phyloP scores from a whole-genome alignment of 2,797 vertebrate species.

The Phataginus tetradactyla region DNA sequence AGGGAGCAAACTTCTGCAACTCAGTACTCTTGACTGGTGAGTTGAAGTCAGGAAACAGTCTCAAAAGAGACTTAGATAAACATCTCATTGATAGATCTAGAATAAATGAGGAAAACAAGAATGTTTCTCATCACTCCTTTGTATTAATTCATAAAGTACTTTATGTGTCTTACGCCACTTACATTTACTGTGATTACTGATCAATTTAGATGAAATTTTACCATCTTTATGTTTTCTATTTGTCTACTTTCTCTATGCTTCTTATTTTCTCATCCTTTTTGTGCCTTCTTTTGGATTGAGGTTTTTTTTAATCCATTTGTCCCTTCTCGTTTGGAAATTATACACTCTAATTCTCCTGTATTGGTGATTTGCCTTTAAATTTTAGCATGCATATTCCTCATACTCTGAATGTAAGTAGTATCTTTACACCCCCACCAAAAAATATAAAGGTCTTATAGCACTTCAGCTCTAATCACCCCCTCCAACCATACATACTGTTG shows the following conservation, averaged over 20 bases:
- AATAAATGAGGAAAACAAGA: conserved; percentile 17
- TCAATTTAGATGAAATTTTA: background rate
- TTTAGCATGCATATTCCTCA: background rate
- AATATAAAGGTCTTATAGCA: background rate
- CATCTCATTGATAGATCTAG: background rate
- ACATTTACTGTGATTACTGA: background rate
- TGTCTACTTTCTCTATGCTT: background rate
- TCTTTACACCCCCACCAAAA: background rate
- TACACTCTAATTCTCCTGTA: background rate
- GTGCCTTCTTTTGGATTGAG: background rate
- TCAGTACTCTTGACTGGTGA: background rate
- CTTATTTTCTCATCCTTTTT: background rate
- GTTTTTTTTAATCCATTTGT: background rate
- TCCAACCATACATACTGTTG: background rate
- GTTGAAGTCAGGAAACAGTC: background rate
- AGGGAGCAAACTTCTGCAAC: background rate
- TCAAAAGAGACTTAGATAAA: background rate
- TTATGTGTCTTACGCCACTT: background rate
- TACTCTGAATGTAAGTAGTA: background rate
- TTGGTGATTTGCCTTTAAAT: background rate
- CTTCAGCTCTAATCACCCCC: background rate
- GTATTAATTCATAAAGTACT: background rate
- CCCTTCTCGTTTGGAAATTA: background rate
- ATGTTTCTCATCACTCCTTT: background rate
- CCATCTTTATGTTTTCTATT: background rate